Conservation (phyloP, 2,113 vertebrate species). For the Argyrosomus japonicus region DNA sequence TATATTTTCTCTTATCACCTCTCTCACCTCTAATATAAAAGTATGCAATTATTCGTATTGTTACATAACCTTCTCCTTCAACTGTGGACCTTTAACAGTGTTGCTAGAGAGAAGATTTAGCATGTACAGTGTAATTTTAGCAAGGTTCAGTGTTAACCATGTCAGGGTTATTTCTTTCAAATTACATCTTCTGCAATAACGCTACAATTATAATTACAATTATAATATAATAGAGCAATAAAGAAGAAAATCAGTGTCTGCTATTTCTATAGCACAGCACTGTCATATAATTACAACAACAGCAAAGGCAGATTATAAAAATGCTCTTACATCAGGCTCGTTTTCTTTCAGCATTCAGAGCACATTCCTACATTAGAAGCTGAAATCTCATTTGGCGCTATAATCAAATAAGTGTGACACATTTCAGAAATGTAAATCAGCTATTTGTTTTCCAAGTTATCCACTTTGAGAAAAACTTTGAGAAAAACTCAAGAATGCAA, state of each 20-base stretch:
- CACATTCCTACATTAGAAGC: background rate
- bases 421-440: background rate
- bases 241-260: background rate
- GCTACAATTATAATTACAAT: too few relatives aligned
- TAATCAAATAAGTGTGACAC: background rate
- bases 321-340: background rate
- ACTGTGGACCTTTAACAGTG: background rate
- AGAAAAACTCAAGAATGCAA: background rate
- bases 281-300: background rate
- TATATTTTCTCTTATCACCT: background rate
- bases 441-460: background rate
- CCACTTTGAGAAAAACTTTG: too few relatives aligned
- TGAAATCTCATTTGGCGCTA: background rate
- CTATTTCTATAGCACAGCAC: background rate
- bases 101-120: background rate
- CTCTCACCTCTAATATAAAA: constrained; percentile 5
- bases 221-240: background rate
- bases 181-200: background rate
- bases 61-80: background rate
- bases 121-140: background rate
- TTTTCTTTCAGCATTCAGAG: background rate
- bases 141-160: background rate
- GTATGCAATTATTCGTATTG: background rate
- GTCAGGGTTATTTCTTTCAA: constrained; percentile 2
- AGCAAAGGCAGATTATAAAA: background rate